A percentile compares a stretch with the other conserved stretches of the same genome.
phyloP scores from a whole-genome alignment of 2,888 invertebrate species.

The Anaspis maculata region DNA sequence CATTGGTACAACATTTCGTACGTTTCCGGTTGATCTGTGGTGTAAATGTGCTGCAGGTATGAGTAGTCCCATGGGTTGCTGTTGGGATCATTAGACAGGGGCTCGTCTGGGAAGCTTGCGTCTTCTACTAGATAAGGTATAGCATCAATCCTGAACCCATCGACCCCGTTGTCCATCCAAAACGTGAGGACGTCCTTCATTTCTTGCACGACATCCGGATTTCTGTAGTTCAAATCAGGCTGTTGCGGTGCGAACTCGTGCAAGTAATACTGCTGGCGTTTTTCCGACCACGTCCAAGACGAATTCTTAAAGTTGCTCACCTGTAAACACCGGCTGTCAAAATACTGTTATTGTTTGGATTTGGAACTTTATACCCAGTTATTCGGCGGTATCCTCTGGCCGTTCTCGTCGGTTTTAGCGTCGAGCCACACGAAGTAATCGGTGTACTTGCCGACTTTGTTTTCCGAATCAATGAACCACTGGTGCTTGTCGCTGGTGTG shows the following conservation, averaged over 20 bases:
- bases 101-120: constrained; percentile 39
- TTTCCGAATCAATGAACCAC: constrained; percentile 71
- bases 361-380: no score
- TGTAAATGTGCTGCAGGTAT: constrained; percentile 57
- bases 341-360: no score
- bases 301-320: constrained; percentile 29
- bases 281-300: constrained; percentile 49
- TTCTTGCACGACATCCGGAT: constrained; percentile 57
- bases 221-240: constrained; percentile 75
- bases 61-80: constrained; percentile 48
- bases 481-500: constrained; percentile 70
- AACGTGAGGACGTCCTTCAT: constrained; percentile 62
- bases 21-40: constrained; percentile 49
- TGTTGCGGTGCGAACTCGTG: constrained; percentile 69
- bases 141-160: constrained; percentile 77
- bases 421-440: constrained; percentile 75
- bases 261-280: constrained; percentile 64
- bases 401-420: constrained; percentile 43
- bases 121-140: constrained; percentile 47
- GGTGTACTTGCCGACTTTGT: constrained; percentile 51
- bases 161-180: constrained; percentile 75
- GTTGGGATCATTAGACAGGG: constrained; percentile 25
- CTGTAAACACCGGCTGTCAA: constrained; percentile 22
- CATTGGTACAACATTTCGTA: constrained; percentile 59
- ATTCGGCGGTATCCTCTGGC: constrained; percentile 54